phyloP scores from a whole-genome alignment of 1,140 invertebrate genomes.

The Scaptomyza hsui region DNA sequence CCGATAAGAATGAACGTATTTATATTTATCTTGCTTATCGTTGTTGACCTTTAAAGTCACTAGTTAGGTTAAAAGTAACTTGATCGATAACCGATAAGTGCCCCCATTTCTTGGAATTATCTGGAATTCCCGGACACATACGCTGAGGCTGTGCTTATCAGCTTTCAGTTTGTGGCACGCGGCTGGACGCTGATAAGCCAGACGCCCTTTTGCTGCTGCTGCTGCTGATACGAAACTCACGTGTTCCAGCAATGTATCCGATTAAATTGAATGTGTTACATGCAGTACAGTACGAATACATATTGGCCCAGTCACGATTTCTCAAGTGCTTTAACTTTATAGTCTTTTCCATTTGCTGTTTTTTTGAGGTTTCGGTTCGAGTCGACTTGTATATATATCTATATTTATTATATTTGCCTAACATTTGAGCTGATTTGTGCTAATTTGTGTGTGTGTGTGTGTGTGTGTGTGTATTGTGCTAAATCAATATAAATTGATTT shows the following conservation, averaged over 20 bases:
- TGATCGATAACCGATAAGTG: no score
- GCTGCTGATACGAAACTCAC: constrained; percentile 49
- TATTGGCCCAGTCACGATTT: constrained; percentile 21
- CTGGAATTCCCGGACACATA: no score
- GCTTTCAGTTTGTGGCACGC: constrained; percentile 54
- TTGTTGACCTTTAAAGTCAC: no score
- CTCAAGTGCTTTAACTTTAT: constrained; percentile 3
- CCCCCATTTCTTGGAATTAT: no score
- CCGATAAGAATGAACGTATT: constrained; percentile 11
- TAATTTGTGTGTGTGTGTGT: no score
- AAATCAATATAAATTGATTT: constrained; percentile 83
- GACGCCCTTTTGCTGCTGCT: constrained; percentile 44
- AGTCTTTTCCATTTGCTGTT: constrained; percentile 4
- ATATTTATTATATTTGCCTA: constrained; percentile 54
- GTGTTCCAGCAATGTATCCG: constrained; percentile 63
- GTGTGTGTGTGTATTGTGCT: constrained; percentile 38
- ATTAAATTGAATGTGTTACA: constrained; percentile 20
- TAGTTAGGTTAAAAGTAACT: no score
- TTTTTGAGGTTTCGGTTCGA: constrained; percentile 22
- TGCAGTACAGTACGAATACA: background rate
- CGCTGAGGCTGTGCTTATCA: constrained; percentile 46
- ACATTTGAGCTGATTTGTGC: constrained; percentile 74
- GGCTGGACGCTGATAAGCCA: constrained; percentile 61
- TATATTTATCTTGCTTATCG: no score
- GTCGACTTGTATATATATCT: constrained; percentile 3